These are phyloP conservation scores for Megamerina dolium DNA, from an alignment of 2,888 invertebrate species.

Conservation along the genomic window DNA sequence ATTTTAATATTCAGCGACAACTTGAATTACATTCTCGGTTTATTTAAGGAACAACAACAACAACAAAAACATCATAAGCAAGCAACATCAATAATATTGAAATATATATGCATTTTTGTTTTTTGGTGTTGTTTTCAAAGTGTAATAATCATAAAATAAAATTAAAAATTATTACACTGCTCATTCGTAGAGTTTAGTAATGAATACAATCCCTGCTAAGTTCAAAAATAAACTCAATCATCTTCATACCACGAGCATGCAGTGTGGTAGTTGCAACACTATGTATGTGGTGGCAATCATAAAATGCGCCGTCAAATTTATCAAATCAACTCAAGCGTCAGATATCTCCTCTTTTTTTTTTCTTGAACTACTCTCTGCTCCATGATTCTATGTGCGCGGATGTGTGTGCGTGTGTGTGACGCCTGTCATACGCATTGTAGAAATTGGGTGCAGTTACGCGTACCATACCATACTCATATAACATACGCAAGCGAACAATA, in stretches of 20 bases:
- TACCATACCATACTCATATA: no score
- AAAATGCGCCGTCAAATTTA: conserved; percentile 30
- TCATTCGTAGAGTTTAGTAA: no score
- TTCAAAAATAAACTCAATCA: background rate
- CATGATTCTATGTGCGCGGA: conserved; percentile 30
- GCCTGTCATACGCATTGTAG: background rate
- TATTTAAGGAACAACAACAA: no score
- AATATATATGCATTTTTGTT: background rate
- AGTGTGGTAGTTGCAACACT: no score
- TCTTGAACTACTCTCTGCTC: conserved; percentile 11
- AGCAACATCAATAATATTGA: background rate
- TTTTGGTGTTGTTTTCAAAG: background rate
- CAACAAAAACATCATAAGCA: no score
- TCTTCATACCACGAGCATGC: no score
- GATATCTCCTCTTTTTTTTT: background rate
- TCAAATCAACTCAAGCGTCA: conserved; percentile 38
- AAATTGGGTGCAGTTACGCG: background rate
- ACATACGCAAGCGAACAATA: no score
- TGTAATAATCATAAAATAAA: no score
- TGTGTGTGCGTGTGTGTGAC: conserved; percentile 8
- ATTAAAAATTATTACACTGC: no score
- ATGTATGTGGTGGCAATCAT: no score
- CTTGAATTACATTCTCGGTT: no score
- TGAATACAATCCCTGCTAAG: background rate
- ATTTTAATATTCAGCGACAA: no score